Evolutionary conservation across 2,113 vertebrate genomes (phyloP).

Genomic region (Gyps fulvus): DNA sequence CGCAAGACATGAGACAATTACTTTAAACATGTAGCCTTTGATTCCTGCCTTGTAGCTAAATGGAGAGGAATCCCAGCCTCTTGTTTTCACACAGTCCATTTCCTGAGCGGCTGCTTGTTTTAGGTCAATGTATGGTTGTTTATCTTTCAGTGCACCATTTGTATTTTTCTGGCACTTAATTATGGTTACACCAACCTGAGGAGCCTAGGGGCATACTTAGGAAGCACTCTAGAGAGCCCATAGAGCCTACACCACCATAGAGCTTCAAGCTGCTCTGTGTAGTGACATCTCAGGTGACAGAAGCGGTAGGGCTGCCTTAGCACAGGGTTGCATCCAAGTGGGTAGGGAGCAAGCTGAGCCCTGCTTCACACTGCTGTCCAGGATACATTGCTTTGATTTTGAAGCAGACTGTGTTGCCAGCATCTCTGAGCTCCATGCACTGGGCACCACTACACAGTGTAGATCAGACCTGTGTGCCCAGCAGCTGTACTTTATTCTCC

Average conservation of each 20-base stretch:
- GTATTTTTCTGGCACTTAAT: not conserved
- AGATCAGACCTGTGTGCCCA: not conserved
- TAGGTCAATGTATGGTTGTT: not conserved
- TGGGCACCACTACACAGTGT: not conserved
- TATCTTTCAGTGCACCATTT: not conserved
- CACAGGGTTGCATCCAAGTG: not conserved
- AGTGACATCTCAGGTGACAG: not conserved
- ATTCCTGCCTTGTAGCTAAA: not conserved
- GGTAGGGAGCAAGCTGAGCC: not conserved
- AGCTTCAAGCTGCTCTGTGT: not conserved
- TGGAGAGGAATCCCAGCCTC: not conserved
- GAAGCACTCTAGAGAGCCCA: rapidly evolving
- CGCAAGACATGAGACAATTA: not conserved
- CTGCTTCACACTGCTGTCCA: not conserved
- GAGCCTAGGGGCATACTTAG: not conserved
- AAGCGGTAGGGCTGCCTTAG: not conserved
- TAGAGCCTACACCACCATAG: not conserved
- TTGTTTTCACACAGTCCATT: not conserved
- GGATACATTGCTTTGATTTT: not conserved
- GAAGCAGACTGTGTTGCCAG: not conserved
- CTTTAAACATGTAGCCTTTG: not conserved
- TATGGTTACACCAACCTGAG: not conserved
- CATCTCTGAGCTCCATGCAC: not conserved
- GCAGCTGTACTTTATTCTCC: not conserved
- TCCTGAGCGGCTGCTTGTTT: not conserved